phyloP scores from a whole-genome alignment of 2,113 vertebrate genomes.

The Empidonax alnorum region DNA sequence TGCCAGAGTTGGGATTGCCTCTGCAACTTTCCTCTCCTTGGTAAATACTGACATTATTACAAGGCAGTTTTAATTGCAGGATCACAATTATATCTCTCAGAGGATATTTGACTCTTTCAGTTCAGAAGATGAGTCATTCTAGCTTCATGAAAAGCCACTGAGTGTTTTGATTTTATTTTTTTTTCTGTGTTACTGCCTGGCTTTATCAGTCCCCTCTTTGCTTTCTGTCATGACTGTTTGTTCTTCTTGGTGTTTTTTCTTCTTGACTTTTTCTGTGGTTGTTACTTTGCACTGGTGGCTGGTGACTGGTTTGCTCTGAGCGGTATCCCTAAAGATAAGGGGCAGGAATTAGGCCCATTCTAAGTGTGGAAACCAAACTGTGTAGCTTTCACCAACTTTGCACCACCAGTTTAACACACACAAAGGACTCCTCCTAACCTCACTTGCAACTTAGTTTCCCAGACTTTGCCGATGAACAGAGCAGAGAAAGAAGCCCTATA shows the following conservation, averaged over 20 bases:
- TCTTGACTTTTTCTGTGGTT: background rate
- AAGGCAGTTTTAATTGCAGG: background rate
- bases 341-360: background rate
- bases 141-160: background rate
- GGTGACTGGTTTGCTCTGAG: background rate
- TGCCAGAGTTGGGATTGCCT: background rate
- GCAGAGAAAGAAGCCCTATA: background rate
- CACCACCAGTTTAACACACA: background rate
- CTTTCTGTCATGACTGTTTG: background rate
- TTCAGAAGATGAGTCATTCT: background rate
- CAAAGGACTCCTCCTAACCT: background rate
- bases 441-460: background rate
- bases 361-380: background rate
- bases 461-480: background rate
- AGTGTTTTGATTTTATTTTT: no score
- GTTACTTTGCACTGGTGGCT: background rate
- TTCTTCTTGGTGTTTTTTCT: background rate
- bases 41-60: background rate
- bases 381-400: background rate
- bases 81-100: background rate
- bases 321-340: background rate
- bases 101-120: background rate
- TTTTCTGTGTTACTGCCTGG: background rate
- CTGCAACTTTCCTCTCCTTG: background rate
- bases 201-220: background rate